These are phyloP conservation scores for Montipora efflorescens DNA, from an alignment of 64 coral and sea anemone species.

Conservation along the genomic window DNA sequence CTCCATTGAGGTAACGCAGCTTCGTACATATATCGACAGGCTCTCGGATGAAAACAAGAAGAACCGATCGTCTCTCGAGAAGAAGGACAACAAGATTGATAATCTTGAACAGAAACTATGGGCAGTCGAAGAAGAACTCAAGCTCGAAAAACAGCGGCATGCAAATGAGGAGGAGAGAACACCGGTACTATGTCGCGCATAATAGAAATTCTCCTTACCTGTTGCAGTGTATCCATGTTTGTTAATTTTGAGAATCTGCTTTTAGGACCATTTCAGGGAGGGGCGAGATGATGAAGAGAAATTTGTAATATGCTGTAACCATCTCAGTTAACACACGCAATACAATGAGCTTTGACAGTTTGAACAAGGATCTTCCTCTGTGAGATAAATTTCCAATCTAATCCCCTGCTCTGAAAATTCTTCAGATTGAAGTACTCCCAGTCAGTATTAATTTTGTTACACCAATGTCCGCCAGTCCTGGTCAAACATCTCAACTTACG, in stretches of 20 bases:
- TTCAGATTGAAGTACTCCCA: too few relatives aligned
- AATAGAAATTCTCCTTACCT: not conserved
- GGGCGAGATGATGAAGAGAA: too few relatives aligned
- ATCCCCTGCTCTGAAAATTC: too few relatives aligned
- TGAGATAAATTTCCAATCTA: too few relatives aligned
- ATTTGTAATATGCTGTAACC: too few relatives aligned
- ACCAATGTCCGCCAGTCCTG: too few relatives aligned
- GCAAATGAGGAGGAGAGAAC: not conserved
- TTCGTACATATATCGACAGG: conserved; percentile 39
- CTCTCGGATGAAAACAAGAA: conserved; percentile 49
- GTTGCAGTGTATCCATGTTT: not conserved
- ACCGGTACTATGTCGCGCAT: not conserved
- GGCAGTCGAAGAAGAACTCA: conserved; percentile 1
- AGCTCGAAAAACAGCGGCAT: not conserved
- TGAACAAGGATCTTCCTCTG: too few relatives aligned
- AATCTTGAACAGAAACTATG: conserved; percentile 42
- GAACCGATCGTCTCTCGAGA: conserved; percentile 21
- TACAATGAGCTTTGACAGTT: too few relatives aligned
- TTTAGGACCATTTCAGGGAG: not conserved
- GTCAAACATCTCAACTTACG: not conserved
- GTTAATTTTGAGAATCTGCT: not conserved
- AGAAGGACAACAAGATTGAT: conserved; percentile 51
- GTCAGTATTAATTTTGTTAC: too few relatives aligned
- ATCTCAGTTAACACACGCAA: too few relatives aligned
- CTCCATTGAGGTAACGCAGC: conserved; percentile 37